These are phyloP conservation scores for Rhagonycha fulva DNA, from an alignment of 2,888 invertebrate genomes.

Conservation along the genomic window DNA sequence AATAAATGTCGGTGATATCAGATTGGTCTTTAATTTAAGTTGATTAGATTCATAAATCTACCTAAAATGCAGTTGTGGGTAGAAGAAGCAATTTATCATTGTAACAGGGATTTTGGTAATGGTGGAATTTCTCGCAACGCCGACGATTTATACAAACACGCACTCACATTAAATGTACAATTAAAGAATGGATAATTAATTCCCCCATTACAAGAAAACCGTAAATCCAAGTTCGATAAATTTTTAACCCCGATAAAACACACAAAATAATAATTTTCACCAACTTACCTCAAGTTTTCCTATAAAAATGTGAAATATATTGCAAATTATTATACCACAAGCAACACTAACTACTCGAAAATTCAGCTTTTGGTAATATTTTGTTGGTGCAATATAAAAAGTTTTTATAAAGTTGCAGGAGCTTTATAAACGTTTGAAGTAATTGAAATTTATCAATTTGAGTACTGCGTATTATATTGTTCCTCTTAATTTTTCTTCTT, in stretches of 20 bases:
- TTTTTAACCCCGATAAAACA: background rate
- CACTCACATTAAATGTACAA: too few species aligned
- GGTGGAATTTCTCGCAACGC: too few species aligned
- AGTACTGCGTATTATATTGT: background rate
- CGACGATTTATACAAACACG: too few species aligned
- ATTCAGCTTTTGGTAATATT: background rate
- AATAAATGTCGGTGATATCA: too few species aligned
- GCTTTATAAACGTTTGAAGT: background rate
- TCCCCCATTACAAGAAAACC: too few species aligned
- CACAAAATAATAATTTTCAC: background rate
- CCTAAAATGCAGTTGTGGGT: too few species aligned
- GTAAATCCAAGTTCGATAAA: background rate
- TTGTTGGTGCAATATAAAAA: background rate
- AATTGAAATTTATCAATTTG: background rate
- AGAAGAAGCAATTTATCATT: too few species aligned
- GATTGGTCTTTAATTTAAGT: too few species aligned
- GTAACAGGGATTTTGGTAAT: too few species aligned
- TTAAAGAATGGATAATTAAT: too few species aligned
- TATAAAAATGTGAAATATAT: background rate
- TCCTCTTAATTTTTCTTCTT: too few species aligned
- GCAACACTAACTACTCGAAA: background rate
- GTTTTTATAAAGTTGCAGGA: background rate
- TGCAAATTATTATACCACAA: background rate
- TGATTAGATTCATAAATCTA: too few species aligned
- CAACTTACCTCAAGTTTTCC: background rate